phyloP scores from a whole-genome alignment of 1,140 invertebrate genomes.

The Pseudomyrmex gracilis region DNA sequence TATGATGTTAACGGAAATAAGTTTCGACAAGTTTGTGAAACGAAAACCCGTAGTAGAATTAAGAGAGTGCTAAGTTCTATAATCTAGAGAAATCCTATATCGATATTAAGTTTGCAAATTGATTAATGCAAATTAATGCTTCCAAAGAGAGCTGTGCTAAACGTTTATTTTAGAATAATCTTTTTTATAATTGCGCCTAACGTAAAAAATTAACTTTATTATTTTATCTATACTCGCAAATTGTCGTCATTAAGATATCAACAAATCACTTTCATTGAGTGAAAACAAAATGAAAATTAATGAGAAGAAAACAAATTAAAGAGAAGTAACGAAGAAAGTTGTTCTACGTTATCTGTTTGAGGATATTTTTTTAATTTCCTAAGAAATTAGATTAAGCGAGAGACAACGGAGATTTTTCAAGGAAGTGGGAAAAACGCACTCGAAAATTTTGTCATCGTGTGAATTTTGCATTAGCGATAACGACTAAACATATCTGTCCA shows the following conservation, averaged over 20 bases:
- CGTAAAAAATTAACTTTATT: slow-evolving; percentile 1
- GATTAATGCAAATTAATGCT: slow-evolving; percentile 17
- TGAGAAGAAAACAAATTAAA: slow-evolving; percentile 2
- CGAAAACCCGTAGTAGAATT: no score
- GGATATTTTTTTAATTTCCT: slow-evolving; percentile 36
- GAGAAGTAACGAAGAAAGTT: neutral
- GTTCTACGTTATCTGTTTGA: neutral
- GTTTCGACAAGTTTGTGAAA: no score
- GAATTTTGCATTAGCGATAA: slow-evolving; percentile 34
- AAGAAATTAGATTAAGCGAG: neutral
- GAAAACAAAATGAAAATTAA: slow-evolving; percentile 3
- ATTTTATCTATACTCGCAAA: slow-evolving; percentile 7
- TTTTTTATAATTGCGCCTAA: slow-evolving; percentile 11
- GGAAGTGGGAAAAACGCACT: neutral
- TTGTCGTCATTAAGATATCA: slow-evolving; percentile 5
- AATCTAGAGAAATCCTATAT: neutral
- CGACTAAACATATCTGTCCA: slow-evolving; percentile 62
- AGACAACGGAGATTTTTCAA: slow-evolving; percentile 4
- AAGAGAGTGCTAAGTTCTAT: no score
- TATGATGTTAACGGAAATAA: no score
- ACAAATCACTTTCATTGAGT: no score
- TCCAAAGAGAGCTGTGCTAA: slow-evolving; percentile 33
- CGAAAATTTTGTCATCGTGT: slow-evolving; percentile 20
- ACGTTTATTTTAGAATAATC: slow-evolving; percentile 19
- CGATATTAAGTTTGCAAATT: slow-evolving; percentile 22